A percentile compares a stretch with the other conserved stretches of the same genome.
Evolutionary conservation across 2,113 vertebrate species (phyloP).

Genomic region (Pycnonotus jocosus): DNA sequence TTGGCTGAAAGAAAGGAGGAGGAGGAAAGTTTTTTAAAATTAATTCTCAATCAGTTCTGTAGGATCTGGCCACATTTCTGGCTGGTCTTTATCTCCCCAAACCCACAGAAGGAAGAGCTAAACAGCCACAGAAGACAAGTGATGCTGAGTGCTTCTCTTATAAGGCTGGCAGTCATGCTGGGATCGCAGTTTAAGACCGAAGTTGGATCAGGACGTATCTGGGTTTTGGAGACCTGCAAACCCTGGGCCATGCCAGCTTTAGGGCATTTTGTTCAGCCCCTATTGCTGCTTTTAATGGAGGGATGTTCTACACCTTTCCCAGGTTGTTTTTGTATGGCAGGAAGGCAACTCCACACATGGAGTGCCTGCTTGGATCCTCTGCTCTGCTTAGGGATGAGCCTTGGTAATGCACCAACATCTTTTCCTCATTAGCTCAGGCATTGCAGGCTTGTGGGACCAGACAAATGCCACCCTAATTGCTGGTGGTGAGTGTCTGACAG

Average conservation of each 20-base stretch:
- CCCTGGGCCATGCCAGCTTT: rapidly evolving
- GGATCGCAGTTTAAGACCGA: rapidly evolving
- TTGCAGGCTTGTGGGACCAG: neutral
- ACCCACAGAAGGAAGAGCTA: neutral
- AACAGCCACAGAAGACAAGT: rapidly evolving
- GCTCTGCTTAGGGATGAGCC: neutral
- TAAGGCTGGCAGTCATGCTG: neutral
- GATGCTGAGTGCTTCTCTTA: neutral
- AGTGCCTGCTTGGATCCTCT: neutral
- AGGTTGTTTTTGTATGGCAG: neutral
- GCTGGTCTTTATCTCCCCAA: neutral
- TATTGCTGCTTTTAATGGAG: neutral
- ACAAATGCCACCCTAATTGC: neutral
- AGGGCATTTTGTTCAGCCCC: neutral
- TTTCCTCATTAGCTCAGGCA: neutral
- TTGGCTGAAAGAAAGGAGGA: neutral
- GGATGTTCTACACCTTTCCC: neutral
- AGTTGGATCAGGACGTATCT: neutral
- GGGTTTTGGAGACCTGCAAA: neutral
- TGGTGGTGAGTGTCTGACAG: neutral
- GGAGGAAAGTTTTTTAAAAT: neutral
- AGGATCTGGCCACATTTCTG: neutral
- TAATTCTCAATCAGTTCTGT: neutral
- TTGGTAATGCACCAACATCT: neutral
- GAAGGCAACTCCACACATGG: neutral